phyloP scores from a whole-genome alignment of 2,888 invertebrate genomes.

The Callyntrura guangdongensis region DNA sequence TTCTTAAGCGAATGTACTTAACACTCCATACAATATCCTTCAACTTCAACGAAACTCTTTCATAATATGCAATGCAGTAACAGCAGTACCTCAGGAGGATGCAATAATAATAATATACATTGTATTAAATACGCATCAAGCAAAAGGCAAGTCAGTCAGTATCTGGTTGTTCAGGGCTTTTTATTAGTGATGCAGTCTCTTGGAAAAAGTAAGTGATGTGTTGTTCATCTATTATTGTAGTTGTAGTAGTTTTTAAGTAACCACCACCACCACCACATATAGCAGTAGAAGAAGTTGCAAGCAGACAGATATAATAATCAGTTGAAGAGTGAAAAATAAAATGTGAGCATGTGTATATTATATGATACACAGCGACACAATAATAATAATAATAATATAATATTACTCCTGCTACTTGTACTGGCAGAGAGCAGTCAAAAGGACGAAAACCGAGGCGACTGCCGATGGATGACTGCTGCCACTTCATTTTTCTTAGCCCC shows the following conservation, averaged over 20 bases:
- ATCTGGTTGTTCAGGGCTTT: conserved; percentile 49
- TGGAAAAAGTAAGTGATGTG: conserved; percentile 52
- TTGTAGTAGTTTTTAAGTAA: conserved; percentile 57
- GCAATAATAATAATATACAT: conserved; percentile 45
- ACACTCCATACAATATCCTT: conserved; percentile 59
- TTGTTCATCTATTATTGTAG: conserved; percentile 52
- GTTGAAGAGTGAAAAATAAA: conserved; percentile 66
- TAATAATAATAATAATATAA: conserved; percentile 45
- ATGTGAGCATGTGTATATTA: conserved; percentile 71
- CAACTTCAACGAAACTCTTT: conserved; percentile 65
- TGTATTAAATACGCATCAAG: conserved; percentile 52
- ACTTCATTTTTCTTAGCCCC: conserved; percentile 79
- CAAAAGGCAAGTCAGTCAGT: conserved; percentile 11
- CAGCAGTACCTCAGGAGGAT: conserved; percentile 14
- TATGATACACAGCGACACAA: conserved; percentile 35
- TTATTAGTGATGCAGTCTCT: conserved; percentile 54
- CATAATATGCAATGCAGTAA: not conserved
- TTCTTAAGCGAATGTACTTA: conserved; percentile 51
- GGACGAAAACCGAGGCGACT: conserved; percentile 78
- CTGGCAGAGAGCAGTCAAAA: conserved; percentile 25
- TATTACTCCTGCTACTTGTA: conserved; percentile 33
- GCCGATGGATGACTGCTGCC: conserved; percentile 79
- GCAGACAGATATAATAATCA: conserved; percentile 37
- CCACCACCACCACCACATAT: conserved; percentile 30
- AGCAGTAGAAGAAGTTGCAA: conserved; percentile 23